Base-by-base conservation (phyloP, 2,797 vertebrate genomes). In the Aphelocoma californica region DNA sequence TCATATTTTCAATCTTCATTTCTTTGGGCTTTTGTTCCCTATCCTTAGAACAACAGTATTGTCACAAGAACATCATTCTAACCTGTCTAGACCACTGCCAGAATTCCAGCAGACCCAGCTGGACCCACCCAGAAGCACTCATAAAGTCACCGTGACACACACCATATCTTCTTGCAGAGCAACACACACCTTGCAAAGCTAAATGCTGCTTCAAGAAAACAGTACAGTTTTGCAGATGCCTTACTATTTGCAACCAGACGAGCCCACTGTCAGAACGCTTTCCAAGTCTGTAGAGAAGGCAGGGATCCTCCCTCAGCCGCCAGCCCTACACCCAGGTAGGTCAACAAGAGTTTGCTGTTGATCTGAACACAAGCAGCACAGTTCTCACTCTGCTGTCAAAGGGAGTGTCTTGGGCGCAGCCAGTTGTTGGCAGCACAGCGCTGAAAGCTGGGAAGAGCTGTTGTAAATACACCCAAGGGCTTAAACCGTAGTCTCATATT, bases 291-390 rank as follows among this genome's bases (percentile, higher is more conserved):
- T 9, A 64, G 62, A 90, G 58, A 90, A 93, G 45, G 87, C 73
- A 96, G 56, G 89, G 90, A 90, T 84, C 77, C 81, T 82, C 77
- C 73, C 73, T 87, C 65, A 88, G 72, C 65, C 0, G 3, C 87
- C 95, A 91, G 72, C 36, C 65, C 82, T 90, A 45, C 82, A 81
- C 66, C 44, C 72, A 79, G 66, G 56, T 69, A 95, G 92, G 94
- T 96, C 95, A 97, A 90, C 80, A 86, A 79, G 79, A 95, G 92
- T 96, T 93, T 93, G 92, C 92, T 91, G 88, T 70, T 93, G 89
- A 95, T 95, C 66, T 95, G 60, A 93, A 81, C 79, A 91, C 80
- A 94, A 74, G 80, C 51, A 92, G 66, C 58, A 70, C 57, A 84
- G 34, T 69, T 95, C 74, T 91, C 77, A 81, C 82, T 84, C 7